Conservation (phyloP, 1,140 invertebrate genomes). For the Apis laboriosa region DNA sequence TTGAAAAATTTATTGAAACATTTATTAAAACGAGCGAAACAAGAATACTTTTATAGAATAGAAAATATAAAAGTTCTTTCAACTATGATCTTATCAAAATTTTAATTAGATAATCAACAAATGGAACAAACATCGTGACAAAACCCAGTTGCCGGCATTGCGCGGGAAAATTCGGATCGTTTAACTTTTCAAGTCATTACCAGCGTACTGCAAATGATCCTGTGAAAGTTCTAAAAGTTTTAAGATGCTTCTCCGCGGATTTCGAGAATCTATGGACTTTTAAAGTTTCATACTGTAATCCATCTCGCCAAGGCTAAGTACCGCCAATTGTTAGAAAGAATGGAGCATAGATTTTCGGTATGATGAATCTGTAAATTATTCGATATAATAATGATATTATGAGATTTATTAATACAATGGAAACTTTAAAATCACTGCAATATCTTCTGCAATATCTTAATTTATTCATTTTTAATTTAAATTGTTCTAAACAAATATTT, state of each 20-base stretch:
- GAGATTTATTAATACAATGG: neutral
- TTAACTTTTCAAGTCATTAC: constrained; percentile 21
- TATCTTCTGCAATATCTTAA: neutral
- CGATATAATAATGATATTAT: neutral
- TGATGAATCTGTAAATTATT: no score
- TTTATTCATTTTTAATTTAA: no score
- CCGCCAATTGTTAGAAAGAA: neutral
- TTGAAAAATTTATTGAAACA: neutral
- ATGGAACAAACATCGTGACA: neutral
- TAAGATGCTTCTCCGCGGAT: constrained; percentile 2
- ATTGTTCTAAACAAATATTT: no score
- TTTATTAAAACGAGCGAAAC: neutral
- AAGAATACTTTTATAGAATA: neutral
- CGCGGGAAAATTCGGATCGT: neutral
- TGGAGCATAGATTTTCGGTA: neutral
- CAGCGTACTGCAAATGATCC: constrained; percentile 6
- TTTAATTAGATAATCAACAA: neutral
- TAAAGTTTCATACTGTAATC: constrained; percentile 31
- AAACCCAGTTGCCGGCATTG: neutral
- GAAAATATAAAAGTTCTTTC: neutral
- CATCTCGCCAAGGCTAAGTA: constrained; percentile 11
- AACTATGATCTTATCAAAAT: neutral
- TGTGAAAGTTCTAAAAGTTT: constrained; percentile 1
- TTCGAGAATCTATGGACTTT: constrained; percentile 22
- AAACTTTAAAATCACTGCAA: no score